Percentiles rank a stretch among this genome's conserved stretches.
Evolutionary conservation across 2,797 vertebrate genomes (phyloP).

Genomic region (Triplophysa yarkandensis): DNA sequence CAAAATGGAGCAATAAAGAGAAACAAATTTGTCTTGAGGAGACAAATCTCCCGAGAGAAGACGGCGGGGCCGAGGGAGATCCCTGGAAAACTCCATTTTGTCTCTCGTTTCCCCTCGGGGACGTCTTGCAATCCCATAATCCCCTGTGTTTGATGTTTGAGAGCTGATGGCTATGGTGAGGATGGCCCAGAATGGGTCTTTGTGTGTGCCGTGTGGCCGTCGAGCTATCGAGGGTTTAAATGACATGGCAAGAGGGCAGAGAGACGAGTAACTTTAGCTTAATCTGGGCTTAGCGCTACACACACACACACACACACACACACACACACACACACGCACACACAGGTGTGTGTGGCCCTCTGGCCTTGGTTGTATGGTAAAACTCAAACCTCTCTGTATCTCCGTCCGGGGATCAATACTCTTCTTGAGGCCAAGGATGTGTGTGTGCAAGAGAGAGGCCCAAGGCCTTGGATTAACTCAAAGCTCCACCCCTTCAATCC

Average conservation of each 20-base stretch:
- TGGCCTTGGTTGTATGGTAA: conserved; percentile 63
- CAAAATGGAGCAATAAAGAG: conserved; percentile 71
- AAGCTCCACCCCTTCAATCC: conserved; percentile 60
- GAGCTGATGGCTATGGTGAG: conserved; percentile 79
- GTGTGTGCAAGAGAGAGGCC: conserved; percentile 22
- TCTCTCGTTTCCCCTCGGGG: conserved; percentile 53
- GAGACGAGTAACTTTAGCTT: conserved; percentile 77
- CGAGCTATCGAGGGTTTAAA: conserved; percentile 71
- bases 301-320: conserved; percentile 50
- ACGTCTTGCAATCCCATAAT: conserved; percentile 78
- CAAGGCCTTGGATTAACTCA: conserved; percentile 49
- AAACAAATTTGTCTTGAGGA: conserved; percentile 71
- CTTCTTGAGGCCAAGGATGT: conserved; percentile 61
- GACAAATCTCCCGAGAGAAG: conserved; percentile 73
- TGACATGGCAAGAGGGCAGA: conserved; percentile 74
- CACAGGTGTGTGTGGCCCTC: conserved; percentile 74
- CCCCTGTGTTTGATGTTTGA: conserved; percentile 81
- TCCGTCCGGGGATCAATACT: conserved; percentile 67
- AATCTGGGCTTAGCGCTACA: conserved; percentile 74
- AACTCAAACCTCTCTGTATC: conserved; percentile 60
- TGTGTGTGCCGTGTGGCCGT: conserved; percentile 65
- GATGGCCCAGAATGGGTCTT: conserved; percentile 70
- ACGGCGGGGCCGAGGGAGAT: conserved; percentile 57
- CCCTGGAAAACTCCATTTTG: conserved; percentile 68
- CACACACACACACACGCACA: conserved; percentile 46